Evolutionary conservation across 2,113 vertebrate species (phyloP).

Genomic region (Manacus vitellinus): DNA sequence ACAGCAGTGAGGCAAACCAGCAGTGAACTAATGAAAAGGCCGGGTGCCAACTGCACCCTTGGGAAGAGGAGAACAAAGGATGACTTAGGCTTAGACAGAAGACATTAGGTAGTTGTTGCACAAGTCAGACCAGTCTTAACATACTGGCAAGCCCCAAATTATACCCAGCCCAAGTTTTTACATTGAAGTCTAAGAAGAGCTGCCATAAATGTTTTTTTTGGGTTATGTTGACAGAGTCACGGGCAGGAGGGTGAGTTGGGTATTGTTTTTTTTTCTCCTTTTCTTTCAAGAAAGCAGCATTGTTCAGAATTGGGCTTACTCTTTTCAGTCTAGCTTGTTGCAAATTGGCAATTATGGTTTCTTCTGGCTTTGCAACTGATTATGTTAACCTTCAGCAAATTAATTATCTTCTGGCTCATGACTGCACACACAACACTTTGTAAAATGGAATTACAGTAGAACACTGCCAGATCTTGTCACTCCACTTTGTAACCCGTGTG

Average conservation of each 20-base stretch:
- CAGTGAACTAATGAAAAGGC: not conserved
- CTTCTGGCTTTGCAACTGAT: not conserved
- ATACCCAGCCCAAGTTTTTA: not conserved
- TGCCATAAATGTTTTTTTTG: not conserved
- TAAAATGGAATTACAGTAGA: not conserved
- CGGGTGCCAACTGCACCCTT: not conserved
- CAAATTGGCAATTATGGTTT: slow-evolving; percentile 2
- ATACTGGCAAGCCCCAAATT: not conserved
- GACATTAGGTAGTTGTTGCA: not conserved
- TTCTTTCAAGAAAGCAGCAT: not conserved
- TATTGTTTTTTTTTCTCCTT: not conserved
- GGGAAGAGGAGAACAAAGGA: not conserved
- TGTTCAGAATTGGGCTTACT: not conserved
- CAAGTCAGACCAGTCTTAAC: slow-evolving; percentile 41
- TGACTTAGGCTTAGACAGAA: not conserved
- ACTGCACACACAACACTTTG: not conserved
- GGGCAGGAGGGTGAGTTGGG: not conserved
- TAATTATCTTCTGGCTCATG: slow-evolving; percentile 17
- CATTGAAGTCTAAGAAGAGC: not conserved
- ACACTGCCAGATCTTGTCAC: not conserved
- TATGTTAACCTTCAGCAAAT: slow-evolving; percentile 32
- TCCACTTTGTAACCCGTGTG: not conserved
- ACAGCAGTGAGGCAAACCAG: not conserved
- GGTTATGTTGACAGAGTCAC: not conserved
- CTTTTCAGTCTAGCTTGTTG: not conserved